Base-by-base conservation (phyloP, 2,888 invertebrate genomes). In the Synergus japonicus region DNA sequence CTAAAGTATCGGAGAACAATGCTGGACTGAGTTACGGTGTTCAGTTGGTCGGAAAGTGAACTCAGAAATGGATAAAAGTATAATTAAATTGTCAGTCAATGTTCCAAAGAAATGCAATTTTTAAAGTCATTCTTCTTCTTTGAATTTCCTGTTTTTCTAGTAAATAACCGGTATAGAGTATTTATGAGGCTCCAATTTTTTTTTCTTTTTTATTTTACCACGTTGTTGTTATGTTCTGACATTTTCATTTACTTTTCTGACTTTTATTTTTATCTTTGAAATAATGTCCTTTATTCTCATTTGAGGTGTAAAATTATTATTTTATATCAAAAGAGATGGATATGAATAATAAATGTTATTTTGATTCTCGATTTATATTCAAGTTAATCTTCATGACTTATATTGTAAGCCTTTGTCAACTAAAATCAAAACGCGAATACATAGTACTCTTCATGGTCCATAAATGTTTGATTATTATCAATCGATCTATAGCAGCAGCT, bases 21-120 rank as follows among this genome's bases (percentile, higher is more conserved):
- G 5, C 67, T 22, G 37, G 9, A 43, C 41, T 41, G 37, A 60
- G 4, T 22, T 18, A 22, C 9, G 22, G 4, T 60, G 18, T 22
- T 60, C 4, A 60, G 22, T 12, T 60, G 60, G n/a, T 54, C 12
- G 3, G 22, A 60, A 60, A 2, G 12, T 60, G 18, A 60, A 60
- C 10, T 60, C 18, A 10, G 12, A 22, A 60, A 60, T 60, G 60
- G 22, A 60, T 10, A 60, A 60, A 22, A 22, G 60, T 22, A 60
- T 67, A 67, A 67, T 67, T 67, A 46, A 67, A 67, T 44, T 46
- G 67, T 67, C 67, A 67, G 13, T 67, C 44, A 67, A 7, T 67
- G 67, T 66, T 66, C n/a, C 7, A 8, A 54, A 54, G 54, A n/a
- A 54, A 1, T 54, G 54, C n/a, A n/a, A 54, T 54, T 54, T 54